A percentile compares a stretch with the other conserved stretches of the same genome.
These are phyloP conservation scores for Ispidina lecontei DNA, from an alignment of 2,797 vertebrate species.

Conservation along the genomic window DNA sequence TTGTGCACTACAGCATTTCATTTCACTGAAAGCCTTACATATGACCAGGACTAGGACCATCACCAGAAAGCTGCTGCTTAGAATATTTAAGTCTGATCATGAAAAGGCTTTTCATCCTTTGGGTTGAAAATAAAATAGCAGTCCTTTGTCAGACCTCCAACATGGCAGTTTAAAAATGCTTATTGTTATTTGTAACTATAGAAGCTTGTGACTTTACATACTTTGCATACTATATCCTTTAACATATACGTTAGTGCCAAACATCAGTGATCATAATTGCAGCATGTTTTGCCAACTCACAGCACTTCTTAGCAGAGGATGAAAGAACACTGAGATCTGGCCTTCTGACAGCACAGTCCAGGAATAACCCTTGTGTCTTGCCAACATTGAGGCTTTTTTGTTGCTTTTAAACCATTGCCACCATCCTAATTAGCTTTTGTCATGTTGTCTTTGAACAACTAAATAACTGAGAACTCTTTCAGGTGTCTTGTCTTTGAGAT, in stretches of 20 bases:
- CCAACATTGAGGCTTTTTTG: not conserved
- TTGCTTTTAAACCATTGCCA: not conserved
- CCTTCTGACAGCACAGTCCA: not conserved
- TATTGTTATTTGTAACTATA: not conserved
- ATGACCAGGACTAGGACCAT: not conserved
- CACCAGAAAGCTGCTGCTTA: not conserved
- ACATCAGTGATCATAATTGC: not conserved
- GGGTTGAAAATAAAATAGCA: not conserved
- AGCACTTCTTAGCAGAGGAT: not conserved
- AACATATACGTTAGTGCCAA: not conserved
- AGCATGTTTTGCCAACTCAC: not conserved
- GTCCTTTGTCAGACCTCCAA: not conserved
- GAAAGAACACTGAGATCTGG: not conserved
- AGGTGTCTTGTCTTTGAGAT: conserved; percentile 1
- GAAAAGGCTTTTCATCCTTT: not conserved
- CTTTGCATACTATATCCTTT: not conserved
- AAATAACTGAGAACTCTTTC: conserved; percentile 3
- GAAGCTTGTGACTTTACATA: not conserved
- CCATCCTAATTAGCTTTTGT: not conserved
- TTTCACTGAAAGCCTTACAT: not conserved
- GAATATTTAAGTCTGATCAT: not conserved
- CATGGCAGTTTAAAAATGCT: not conserved
- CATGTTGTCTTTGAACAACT: conserved; percentile 1
- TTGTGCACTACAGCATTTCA: not conserved
- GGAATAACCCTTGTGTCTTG: not conserved